Conservation (phyloP, 2,797 vertebrate species). For the Macropus fuliginosus region DNA sequence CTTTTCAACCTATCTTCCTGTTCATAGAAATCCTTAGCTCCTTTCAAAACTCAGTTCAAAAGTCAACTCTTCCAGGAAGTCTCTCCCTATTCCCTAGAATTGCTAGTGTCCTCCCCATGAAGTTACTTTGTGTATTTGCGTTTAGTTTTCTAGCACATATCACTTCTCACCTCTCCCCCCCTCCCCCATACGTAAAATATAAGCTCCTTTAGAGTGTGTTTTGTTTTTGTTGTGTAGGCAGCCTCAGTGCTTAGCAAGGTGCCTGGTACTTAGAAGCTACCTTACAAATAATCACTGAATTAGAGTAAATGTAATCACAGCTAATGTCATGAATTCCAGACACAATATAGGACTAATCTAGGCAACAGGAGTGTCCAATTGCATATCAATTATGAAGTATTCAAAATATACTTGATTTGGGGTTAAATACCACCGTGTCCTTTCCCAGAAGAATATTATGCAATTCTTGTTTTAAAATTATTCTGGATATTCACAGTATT, state of each 20-base stretch:
- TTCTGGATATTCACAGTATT: not conserved
- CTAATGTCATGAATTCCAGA: not conserved
- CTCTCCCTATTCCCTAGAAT: not conserved
- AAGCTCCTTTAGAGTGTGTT: not conserved
- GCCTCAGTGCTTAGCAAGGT: not conserved
- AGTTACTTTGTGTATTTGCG: not conserved
- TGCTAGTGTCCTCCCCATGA: not conserved
- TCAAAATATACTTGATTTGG: not conserved
- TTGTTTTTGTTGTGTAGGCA: not conserved
- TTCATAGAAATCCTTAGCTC: not conserved
- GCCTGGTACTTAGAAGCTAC: not conserved
- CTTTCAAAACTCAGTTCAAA: not conserved
- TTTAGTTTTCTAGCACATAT: not conserved
- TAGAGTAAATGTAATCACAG: not conserved
- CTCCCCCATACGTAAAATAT: not conserved
- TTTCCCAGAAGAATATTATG: not conserved
- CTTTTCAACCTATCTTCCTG: not conserved
- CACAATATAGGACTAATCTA: not conserved
- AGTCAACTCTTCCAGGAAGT: not conserved
- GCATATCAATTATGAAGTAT: not conserved
- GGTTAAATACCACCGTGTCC: not conserved
- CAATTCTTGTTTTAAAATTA: not conserved
- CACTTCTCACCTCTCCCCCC: not conserved
- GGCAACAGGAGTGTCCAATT: not conserved
- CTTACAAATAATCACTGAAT: not conserved